Percentiles rank a stretch among this genome's conserved stretches.
Evolutionary conservation across 2,888 invertebrate species (phyloP).

Genomic region (Piscicola geometra): DNA sequence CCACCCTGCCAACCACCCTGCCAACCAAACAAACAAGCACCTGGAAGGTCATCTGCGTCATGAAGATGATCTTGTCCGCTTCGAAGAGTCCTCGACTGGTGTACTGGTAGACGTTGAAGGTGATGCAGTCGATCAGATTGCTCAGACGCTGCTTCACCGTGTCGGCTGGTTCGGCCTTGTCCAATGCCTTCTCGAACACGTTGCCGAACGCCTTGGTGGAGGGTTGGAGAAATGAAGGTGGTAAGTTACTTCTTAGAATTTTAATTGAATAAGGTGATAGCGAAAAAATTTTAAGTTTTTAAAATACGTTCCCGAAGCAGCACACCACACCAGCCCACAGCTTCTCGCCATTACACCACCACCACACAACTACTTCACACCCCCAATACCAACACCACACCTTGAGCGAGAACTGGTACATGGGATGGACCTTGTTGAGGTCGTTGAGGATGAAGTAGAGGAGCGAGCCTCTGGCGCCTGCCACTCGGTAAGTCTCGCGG

Average conservation of each 20-base stretch:
- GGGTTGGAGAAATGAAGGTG: not conserved
- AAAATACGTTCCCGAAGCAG: too few relatives aligned
- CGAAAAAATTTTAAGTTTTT: too few relatives aligned
- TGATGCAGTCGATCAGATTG: conserved; percentile 88
- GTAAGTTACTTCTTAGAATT: too few relatives aligned
- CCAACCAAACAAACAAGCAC: conserved; percentile 61
- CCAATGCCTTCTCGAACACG: conserved; percentile 91
- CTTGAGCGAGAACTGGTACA: conserved; percentile 93
- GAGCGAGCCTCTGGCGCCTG: conserved; percentile 84
- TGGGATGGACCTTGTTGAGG: conserved; percentile 88
- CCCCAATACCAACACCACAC: conserved; percentile 55
- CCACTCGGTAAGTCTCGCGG: conserved; percentile 82
- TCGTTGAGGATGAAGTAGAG: conserved; percentile 92
- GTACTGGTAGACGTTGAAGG: conserved; percentile 88
- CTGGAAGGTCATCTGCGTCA: conserved; percentile 92
- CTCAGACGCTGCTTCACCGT: conserved; percentile 73
- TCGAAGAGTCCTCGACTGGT: conserved; percentile 90
- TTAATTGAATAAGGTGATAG: too few relatives aligned
- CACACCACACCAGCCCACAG: too few relatives aligned
- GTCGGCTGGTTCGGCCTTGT: conserved; percentile 75
- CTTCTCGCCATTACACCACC: too few relatives aligned
- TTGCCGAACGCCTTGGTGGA: conserved; percentile 80
- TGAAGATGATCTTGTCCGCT: conserved; percentile 90
- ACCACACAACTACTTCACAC: not conserved
- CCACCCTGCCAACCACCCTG: too few relatives aligned